Base-by-base conservation (phyloP, 2,888 invertebrate genomes). In the Gymnosoma rotundatum region DNA sequence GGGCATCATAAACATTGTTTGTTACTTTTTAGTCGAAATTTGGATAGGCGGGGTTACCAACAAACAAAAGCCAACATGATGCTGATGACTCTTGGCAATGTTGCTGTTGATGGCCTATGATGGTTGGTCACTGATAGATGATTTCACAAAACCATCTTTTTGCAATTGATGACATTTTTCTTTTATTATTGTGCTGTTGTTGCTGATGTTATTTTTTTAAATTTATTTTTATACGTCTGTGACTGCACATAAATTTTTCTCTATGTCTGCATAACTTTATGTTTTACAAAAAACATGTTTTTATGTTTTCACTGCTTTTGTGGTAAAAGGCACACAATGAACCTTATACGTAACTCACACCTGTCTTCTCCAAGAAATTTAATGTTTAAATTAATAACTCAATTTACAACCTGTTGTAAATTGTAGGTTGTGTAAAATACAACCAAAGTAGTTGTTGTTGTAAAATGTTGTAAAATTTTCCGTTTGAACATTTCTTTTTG, bases 121-220 rank as follows among this genome's bases (percentile, higher is more conserved):
- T 69, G 60, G 20, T 58, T 78, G 83, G 63, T 32, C 61, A 64
- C 67, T 83, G 73, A 83, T 78, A 79, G 78, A 83, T 78, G 78
- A 32, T 66, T 74, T 67, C 69, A 66, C 42, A 73, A 64, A 67
- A 69, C 32, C 48, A 38, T 10, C 42, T 78, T 78, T 32, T 78
- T 78, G 48, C 74, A 70, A 70, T 66, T 82, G 78, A 75, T 85
- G 82, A 82, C 85, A 78, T 78, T 78, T 81, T 84, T 60, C 32
- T 66, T n/a, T 66, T 67, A 69, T 72, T 58, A 63, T 60, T 66
- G 67, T 63, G 7, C 8, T 75, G 56, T 58, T 36, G 58, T 32
- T 32, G 32, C 32, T 32, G 7, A 32, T 32, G 32, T 32, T 32
- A 5, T 32, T 32, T 32, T 32, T 32, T 32, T 42, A 12, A 52